Evolutionary conservation across 2,888 invertebrate species (phyloP), one percentile per base, ranked within the genome.

Genomic region (Bellardia pandia): DNA sequence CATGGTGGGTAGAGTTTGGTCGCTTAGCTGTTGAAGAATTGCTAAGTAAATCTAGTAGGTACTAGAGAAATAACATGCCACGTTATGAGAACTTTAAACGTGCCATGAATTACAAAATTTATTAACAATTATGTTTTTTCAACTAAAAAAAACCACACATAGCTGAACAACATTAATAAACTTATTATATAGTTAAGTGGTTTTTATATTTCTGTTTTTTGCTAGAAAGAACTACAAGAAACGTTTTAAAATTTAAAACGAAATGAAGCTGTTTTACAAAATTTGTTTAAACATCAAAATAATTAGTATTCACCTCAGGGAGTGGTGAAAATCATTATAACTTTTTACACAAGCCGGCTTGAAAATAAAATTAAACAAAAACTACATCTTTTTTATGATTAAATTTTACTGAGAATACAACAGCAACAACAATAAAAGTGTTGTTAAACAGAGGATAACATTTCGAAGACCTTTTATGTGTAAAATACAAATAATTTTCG

Each of bases 21-120:
- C 1, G 14, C 4, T 58, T 30, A 3, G 14, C 16, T 77, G 14
- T 33, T 77, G 1, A 7, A 14, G 16, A 42, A 3, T 37, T 51
- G 16, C 5, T 58, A 51, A 51, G 51, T 53, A 66, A 80, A 56
- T 72, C 48, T 71, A 86, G 75, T 30, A 37, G 42, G 13, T 75
- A 58, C 77, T 79, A 45, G 71, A 82, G 37, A 14, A 48, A 51
- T 8, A 66, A 53, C 76, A 13, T 80, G 84, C 80, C 80, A 87
- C 81, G 84, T 85, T 87, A 87, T 64, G 56, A 87, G 84, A 87
- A 81, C 74, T 79, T 82, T 13, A 69, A 69, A 85, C 78, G 87
- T 87, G 87, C 8, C 48, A 48, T 64, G 82, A 69, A 81, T 85
- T 62, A 58, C 13, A 48, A 86, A 66, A 51, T 51, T 51, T 45